Base-by-base conservation (phyloP, 2,797 vertebrate genomes). In the Paratrypauchen microcephalus region DNA sequence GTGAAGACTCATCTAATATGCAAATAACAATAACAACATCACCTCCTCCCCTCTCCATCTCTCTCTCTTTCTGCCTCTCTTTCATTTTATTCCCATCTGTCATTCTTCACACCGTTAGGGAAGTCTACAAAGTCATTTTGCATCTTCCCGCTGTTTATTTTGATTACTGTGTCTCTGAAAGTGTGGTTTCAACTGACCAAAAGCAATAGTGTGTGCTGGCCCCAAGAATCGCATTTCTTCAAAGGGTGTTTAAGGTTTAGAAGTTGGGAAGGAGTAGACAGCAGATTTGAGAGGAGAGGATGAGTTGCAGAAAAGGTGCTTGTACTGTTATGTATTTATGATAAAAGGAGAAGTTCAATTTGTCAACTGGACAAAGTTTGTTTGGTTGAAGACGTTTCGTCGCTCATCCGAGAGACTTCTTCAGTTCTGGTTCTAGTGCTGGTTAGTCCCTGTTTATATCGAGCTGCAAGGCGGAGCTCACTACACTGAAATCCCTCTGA, bases 21-120 rank as follows among this genome's bases (percentile, higher is more conserved):
- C 72, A 36, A 9, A 36, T 9, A 2, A 19, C 45, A 75, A 64
- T 66, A 76, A 66, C 76, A 83, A 82, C 73, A 76, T 78, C 3
- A 4, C 41, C 13, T 15, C 41, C 13, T 16, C 39, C 39, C 12
- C 39, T 41, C 39, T 41, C 39, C 12, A 45, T 45, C 13, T 15
- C 50, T 21, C 66, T 69, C 48, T 65, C n/a, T 64, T 70, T 39
- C 59, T 73, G 45, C 45, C 12, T n/a, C 39, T 78, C 68, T 67
- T 45, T 60, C 67, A 54, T 45, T 23, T 55, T 68, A 65, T 74
- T 78, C 70, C 64, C 55, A 62, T 72, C 57, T 65, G 54, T 12
- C 5, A 81, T 83, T 79, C 58, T 24, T 80, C 78, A 74, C 68
- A 73, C 55, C 78, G 52, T 23, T 63, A 48, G 63, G 74, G 54